phyloP scores from a whole-genome alignment of 2,113 vertebrate species.

The Notarius lentiginosus region DNA sequence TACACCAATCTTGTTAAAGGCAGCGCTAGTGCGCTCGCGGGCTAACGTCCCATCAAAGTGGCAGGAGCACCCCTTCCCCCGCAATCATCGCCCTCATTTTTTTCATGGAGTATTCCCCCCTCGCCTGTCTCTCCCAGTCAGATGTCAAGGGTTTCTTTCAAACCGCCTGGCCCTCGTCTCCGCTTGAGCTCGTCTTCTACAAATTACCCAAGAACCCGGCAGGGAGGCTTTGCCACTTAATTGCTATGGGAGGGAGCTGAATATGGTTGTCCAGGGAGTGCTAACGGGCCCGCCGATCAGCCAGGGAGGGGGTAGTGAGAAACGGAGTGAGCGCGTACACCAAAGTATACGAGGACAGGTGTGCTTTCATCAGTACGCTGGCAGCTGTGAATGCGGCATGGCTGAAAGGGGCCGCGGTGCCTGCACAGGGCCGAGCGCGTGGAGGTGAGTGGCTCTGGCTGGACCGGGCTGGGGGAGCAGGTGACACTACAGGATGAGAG shows the following conservation, averaged over 20 bases:
- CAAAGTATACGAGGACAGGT: constrained; percentile 67
- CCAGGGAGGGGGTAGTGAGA: constrained; percentile 4
- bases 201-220: constrained; percentile 71
- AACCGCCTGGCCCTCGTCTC: constrained; percentile 49
- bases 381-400: constrained; percentile 76
- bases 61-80: constrained; percentile 55
- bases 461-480: constrained; percentile 72
- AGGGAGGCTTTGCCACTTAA: constrained; percentile 72
- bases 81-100: constrained; percentile 53
- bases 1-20: constrained; percentile 94
- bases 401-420: constrained; percentile 53
- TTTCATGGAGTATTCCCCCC: constrained; percentile 36
- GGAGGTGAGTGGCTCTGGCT: constrained; percentile 58
- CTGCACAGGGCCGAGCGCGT: constrained; percentile 49
- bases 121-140: constrained; percentile 51
- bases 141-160: constrained; percentile 59
- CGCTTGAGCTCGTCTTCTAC: constrained; percentile 57
- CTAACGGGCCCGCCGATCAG: constrained; percentile 67
- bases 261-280: constrained; percentile 71
- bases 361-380: constrained; percentile 76
- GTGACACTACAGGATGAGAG: constrained; percentile 72
- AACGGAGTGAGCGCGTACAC: constrained; percentile 21
- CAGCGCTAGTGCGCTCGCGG: constrained; percentile 72
- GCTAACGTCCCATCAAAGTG: constrained; percentile 80
- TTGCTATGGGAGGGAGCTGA: constrained; percentile 73